Evolutionary conservation across 2,797 vertebrate genomes (phyloP).

Genomic region (Amazona finschi): DNA sequence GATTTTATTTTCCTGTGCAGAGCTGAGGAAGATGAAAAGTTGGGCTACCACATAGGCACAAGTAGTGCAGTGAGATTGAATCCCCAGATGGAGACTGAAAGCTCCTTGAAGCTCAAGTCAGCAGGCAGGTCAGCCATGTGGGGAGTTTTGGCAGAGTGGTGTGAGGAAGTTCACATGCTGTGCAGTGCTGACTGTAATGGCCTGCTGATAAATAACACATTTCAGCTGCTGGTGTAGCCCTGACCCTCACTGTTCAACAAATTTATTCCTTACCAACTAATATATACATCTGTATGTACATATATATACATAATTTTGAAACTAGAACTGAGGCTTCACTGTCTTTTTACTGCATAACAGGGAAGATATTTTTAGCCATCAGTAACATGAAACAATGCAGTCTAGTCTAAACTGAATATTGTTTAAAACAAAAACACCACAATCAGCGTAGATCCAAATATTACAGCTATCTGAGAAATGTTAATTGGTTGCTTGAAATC

Average conservation of each 20-base stretch:
- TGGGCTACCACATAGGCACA: background rate
- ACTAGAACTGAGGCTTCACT: background rate
- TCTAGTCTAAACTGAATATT: background rate
- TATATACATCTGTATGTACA: background rate
- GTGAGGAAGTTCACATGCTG: conserved; percentile 44
- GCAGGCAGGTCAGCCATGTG: conserved; percentile 3
- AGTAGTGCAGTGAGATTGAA: background rate
- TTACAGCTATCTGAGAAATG: conserved; percentile 52
- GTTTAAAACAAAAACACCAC: background rate
- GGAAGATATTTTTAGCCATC: conserved; percentile 28
- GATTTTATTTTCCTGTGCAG: background rate
- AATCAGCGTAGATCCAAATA: background rate
- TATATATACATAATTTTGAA: background rate
- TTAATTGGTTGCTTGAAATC: conserved; percentile 38
- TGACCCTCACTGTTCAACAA: background rate
- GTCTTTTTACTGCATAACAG: background rate
- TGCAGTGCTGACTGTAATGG: conserved; percentile 7
- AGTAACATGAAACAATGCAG: background rate
- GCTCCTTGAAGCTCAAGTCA: conserved; percentile 4
- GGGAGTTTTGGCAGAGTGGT: conserved; percentile 20
- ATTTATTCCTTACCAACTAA: conserved; percentile 11
- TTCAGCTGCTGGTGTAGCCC: background rate
- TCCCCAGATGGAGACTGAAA: conserved; percentile 15
- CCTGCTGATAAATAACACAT: conserved; percentile 59
- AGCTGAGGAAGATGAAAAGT: background rate